Evolutionary conservation across 2,113 vertebrate species (phyloP), one percentile per base, ranked within the genome.

Genomic region (Lanius collurio): DNA sequence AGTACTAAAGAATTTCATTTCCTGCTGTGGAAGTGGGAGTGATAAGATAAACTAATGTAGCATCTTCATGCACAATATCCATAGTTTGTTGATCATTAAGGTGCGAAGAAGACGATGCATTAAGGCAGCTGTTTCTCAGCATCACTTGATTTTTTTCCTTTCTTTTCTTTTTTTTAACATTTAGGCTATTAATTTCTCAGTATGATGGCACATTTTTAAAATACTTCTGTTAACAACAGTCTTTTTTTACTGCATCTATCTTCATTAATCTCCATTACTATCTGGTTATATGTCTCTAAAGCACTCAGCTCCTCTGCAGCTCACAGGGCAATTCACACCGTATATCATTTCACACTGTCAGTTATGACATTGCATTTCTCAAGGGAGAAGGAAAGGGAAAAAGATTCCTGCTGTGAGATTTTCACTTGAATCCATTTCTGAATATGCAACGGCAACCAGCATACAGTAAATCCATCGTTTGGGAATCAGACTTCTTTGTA

Each of bases 261-360:
- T 74, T 91, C 78, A 80, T 83, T 88, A 88, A 92, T 92, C 92
- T 93, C 78, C 39, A 63, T 83, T 86, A 77, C 63, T 83, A 87
- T 69, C 42, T 47, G 53, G 44, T 80, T 92, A 70, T n/a, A 87
- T 23, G 39, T 64, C 75, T 85, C 71, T 73, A 89, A 96, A 93
- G 44, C 69, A 93, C 59, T 88, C 71, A 74, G 52, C 18, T 92
- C 39, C 47, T 75, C 70, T 83, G 83, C 44, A 75, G 42, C 76
- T 95, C 64, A 83, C 73, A 76, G 37, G 23, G 59, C n/a, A 90
- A 65, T 73, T 93, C 82, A 85, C 67, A 87, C 44, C 37, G 69
- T 88, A 64, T 24, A 90, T 96, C 46, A 90, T 88, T 94, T 92
- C 88, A 94, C 60, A 81, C 15, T 88, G 69, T 82, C 59, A 84